phyloP scores from a whole-genome alignment of 2,113 vertebrate genomes.

The Gopherus evgoodei region DNA sequence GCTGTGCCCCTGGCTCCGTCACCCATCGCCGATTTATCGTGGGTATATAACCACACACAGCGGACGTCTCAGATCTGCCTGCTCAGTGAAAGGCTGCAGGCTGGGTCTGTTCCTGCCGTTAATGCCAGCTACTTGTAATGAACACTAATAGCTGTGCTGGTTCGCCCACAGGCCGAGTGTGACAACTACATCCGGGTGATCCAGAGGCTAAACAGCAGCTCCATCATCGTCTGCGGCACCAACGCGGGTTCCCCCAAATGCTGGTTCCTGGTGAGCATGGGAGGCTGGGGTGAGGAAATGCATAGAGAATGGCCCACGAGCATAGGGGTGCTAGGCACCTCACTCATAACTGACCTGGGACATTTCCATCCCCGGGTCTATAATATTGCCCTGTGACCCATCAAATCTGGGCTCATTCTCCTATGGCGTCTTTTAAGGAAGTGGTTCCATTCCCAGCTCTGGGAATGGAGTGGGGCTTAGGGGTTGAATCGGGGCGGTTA shows the following conservation, averaged over 20 bases:
- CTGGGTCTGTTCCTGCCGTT: neutral
- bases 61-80: neutral
- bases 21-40: no score
- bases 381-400: neutral
- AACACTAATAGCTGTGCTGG: neutral
- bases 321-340: no score
- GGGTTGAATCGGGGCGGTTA: neutral
- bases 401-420: neutral
- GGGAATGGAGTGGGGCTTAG: no score
- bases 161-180: slow-evolving; percentile 75
- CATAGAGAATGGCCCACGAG: neutral
- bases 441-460: neutral
- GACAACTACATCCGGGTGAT: slow-evolving; percentile 87
- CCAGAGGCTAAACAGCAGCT: slow-evolving; percentile 80
- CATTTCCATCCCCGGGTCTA: neutral
- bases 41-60: neutral
- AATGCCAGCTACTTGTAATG: neutral
- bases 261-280: slow-evolving; percentile 82
- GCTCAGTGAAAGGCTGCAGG: neutral
- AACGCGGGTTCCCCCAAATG: slow-evolving; percentile 84
- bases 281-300: neutral
- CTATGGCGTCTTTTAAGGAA: neutral
- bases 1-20: neutral
- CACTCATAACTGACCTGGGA: neutral
- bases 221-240: slow-evolving; percentile 82